Base-by-base conservation (phyloP, 2,888 invertebrate genomes). In the Andrena praecox region DNA sequence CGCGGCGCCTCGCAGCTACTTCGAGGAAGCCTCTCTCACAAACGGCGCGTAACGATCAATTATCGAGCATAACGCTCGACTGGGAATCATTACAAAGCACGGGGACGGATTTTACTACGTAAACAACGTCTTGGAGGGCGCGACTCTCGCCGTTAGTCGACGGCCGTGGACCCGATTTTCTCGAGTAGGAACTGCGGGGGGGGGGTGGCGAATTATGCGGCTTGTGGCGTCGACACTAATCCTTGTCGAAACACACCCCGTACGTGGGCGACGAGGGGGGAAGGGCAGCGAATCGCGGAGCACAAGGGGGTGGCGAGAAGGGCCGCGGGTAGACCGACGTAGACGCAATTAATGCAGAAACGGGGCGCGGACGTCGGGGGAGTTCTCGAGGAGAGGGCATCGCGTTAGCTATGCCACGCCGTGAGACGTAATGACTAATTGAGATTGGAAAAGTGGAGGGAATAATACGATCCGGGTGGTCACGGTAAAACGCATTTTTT, bases 361-460 rank as follows among this genome's bases (percentile, higher is more conserved):
- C 81, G 63, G 42, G 66, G 77, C 71, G 69, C 62, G 64, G 76
- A 66, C 75, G 70, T 74, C 67, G 82, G 35, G 87, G 77, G 87
- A 64, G 76, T 60, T 86, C 56, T 87, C 86, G 85, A 80, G 86
- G 80, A 84, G 88, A 82, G 80, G 85, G 86, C 88, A 88, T 88
- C 89, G 79, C 27, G 29, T 42, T 24, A 60, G 71, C 78, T 62
- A 24, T 52, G 88, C 86, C 84, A 80, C 70, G 83, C 77, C 84
- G 85, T 83, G 84, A 89, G 89, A 90, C 88, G 90, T 89, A 90
- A 90, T 90, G 90, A 90, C 90, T 90, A 90, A 90, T 90, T 90
- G 90, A 90, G 90, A 90, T 89, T 84, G 88, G 89, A 89, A 85
- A 86, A 86, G 87, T 84, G 85, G 75, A 63, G 75, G 77, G 84